Base-by-base conservation (phyloP, 2,797 vertebrate species). In the Podargus strigoides region DNA sequence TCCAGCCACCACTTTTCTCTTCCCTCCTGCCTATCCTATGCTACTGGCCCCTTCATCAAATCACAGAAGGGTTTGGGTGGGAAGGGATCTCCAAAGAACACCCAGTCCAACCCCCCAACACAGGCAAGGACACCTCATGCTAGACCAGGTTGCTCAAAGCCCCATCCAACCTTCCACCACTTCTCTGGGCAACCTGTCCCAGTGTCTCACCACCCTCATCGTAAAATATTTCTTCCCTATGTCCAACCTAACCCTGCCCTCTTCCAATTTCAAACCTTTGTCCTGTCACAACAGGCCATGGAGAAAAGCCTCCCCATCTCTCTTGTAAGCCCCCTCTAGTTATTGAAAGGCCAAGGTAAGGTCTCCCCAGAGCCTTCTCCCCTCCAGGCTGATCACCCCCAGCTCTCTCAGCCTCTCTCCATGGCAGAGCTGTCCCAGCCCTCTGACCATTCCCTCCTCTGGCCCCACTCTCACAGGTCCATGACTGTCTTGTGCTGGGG, bases 121-220 rank as follows among this genome's bases (percentile, higher is more conserved):
- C n/a, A n/a, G n/a, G n/a, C n/a, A n/a, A n/a, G 14, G n/a, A 22
- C 49, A 39, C 1, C 8, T 50, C 20, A 36, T 37, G 34, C 46
- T 1, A 0, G 1, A 6, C 3, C 67, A 75, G 58, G 9, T 1
- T 39, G 49, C 52, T 63, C 36, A 36, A 23, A 72, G 53, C 9
- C 36, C 21, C 0, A 0, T 39, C 36, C 58, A 79, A 0, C n/a
- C 34, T 53, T 16, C 50, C 50, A n/a, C 55, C 68, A 3, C 77
- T 52, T 0, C 59, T 16, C 19, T 9, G 44, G 7, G 6, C 24
- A 42, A 0, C 32, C 44, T 37, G 22, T 14, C 2, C 50, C 86
- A 77, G 46, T 8, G 37, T 2, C 63, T 39, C 73, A n/a, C 27
- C 42, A 19, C 21, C 46, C 46, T 46, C 49, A 50, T 52, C 27